Evolutionary conservation across 2,113 vertebrate species (phyloP).

Genomic region (Macheiramphus alcinus): DNA sequence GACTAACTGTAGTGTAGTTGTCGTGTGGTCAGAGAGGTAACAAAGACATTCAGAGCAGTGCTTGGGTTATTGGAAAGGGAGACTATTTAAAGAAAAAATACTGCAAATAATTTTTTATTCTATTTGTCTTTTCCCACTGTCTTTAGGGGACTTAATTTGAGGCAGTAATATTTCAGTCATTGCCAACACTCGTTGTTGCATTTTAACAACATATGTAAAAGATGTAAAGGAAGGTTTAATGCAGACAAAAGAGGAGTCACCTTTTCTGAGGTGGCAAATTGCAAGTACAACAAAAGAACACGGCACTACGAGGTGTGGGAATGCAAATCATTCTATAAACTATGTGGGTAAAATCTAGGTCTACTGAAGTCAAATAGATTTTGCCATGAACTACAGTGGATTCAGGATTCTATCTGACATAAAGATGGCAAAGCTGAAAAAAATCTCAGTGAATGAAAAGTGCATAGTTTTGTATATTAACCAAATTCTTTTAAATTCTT

Average conservation of each 20-base stretch:
- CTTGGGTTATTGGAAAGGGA: neutral
- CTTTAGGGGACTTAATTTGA: neutral
- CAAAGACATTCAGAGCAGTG: neutral
- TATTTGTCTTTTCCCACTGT: neutral
- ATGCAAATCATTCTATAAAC: neutral
- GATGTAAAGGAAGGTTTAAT: neutral
- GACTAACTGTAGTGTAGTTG: neutral
- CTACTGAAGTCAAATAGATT: neutral
- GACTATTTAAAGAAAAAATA: neutral
- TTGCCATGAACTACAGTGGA: neutral
- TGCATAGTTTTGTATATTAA: neutral
- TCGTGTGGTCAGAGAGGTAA: neutral
- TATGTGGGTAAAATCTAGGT: neutral
- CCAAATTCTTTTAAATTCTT: neutral
- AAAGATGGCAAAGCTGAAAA: neutral
- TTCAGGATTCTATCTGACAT: neutral
- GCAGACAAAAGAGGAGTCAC: neutral
- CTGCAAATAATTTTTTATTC: neutral
- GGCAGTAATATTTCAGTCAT: neutral
- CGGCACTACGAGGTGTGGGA: neutral
- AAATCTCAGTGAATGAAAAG: neutral
- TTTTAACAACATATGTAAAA: neutral
- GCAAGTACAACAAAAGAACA: neutral
- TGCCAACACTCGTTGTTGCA: neutral
- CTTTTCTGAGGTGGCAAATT: neutral